A percentile compares a stretch with the other conserved stretches of the same genome.
These are phyloP conservation scores for Cephus rjabovi DNA, from an alignment of 2,888 invertebrate genomes.

Conservation along the genomic window DNA sequence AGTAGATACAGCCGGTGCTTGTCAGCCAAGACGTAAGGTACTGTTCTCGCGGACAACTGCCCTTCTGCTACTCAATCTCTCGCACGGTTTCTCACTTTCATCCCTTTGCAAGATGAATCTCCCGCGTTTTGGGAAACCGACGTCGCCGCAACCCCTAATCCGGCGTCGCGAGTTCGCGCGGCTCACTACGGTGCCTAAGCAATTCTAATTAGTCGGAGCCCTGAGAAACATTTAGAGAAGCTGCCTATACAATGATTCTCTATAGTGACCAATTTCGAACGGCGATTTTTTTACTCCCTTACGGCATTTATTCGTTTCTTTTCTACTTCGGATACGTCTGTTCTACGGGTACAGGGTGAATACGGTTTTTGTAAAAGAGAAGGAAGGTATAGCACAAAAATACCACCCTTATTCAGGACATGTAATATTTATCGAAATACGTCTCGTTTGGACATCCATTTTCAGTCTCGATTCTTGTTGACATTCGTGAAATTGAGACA, in stretches of 20 bases:
- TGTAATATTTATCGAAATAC: conserved; percentile 39
- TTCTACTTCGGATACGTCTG: background rate
- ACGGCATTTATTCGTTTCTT: background rate
- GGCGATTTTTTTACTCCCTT: background rate
- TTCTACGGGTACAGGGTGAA: background rate
- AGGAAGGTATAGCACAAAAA: background rate
- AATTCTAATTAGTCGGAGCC: conserved; percentile 9
- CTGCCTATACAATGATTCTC: background rate
- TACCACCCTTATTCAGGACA: background rate
- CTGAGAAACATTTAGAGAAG: background rate
- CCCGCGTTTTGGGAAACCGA: conserved; percentile 22
- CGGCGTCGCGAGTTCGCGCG: conserved; percentile 21
- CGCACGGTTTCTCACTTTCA: conserved; percentile 9
- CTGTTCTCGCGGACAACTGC: background rate
- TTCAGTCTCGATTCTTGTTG: conserved; percentile 46
- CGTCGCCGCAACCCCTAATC: conserved; percentile 25
- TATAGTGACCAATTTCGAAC: background rate
- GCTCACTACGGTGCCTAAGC: background rate
- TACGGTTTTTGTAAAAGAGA: background rate
- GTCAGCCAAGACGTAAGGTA: background rate
- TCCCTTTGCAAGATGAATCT: conserved; percentile 23
- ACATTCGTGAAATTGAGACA: conserved; percentile 54
- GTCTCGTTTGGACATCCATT: conserved; percentile 44
- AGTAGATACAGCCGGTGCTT: background rate
- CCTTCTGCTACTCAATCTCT: conserved; percentile 10